phyloP scores from a whole-genome alignment of 2,113 vertebrate species.

The Rhipidura dahli region DNA sequence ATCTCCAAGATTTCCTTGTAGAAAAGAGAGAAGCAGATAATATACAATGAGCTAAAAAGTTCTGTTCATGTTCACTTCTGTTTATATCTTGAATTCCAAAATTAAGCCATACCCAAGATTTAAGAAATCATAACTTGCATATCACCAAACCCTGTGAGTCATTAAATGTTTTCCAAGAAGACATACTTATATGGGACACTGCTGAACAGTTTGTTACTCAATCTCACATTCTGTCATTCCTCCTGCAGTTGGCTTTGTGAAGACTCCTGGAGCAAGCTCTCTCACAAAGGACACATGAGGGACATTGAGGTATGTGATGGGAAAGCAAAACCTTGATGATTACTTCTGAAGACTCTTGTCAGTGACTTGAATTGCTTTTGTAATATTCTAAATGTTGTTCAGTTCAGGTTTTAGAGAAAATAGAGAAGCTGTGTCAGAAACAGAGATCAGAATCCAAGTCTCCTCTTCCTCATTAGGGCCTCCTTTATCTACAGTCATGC shows the following conservation, averaged over 20 bases:
- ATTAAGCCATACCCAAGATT: not conserved
- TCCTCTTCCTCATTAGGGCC: not conserved
- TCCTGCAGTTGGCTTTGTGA: not conserved
- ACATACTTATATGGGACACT: not conserved
- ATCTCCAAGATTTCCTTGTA: not conserved
- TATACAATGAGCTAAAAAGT: not conserved
- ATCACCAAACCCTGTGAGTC: not conserved
- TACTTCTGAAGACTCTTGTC: not conserved
- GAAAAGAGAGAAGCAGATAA: not conserved
- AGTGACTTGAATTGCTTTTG: not conserved
- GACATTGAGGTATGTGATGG: not conserved
- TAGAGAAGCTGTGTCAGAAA: not conserved
- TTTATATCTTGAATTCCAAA: not conserved
- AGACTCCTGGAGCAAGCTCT: not conserved
- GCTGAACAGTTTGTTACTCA: not conserved
- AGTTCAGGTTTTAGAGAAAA: not conserved
- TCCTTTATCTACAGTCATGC: not conserved
- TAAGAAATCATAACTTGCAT: not conserved
- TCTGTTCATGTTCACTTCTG: not conserved
- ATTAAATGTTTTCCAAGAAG: not conserved
- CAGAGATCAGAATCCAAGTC: not conserved
- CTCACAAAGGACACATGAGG: accelerated
- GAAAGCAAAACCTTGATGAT: not conserved
- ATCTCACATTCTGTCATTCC: not conserved
- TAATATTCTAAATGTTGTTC: not conserved